These are phyloP conservation scores for Clanis bilineata DNA, from an alignment of 2,888 invertebrate species.

Conservation along the genomic window DNA sequence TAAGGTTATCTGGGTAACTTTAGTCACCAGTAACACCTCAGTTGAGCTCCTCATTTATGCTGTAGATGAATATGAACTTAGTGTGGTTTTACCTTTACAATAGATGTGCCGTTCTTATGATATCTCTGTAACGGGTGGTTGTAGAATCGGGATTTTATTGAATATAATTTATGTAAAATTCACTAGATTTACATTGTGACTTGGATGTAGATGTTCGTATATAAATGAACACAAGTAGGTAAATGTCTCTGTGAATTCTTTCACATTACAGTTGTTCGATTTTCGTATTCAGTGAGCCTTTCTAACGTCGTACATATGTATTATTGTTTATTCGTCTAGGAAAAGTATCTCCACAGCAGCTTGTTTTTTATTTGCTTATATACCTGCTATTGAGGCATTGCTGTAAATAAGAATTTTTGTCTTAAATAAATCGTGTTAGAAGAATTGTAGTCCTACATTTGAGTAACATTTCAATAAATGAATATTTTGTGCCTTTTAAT, in stretches of 20 bases:
- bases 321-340: slow-evolving; percentile 5
- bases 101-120: no score
- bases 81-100: no score
- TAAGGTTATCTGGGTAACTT: no score
- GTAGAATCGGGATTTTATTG: no score
- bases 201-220: no score
- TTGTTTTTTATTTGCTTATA: neutral
- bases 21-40: no score
- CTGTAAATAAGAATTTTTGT: no score
- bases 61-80: no score
- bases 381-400: neutral
- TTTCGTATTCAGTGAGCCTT: slow-evolving; percentile 3
- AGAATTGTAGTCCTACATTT: neutral
- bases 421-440: no score
- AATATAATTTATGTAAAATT: no score
- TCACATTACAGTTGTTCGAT: slow-evolving; percentile 3
- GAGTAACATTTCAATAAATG: neutral
- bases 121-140: no score
- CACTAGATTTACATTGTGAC: neutral
- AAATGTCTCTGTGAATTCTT: neutral
- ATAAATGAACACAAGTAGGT: neutral
- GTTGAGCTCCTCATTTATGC: no score
- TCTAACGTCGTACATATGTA: neutral
- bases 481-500: neutral
- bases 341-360: neutral